Evolutionary conservation across 2,797 vertebrate species (phyloP).

Genomic region (Catostomus latipinnis): DNA sequence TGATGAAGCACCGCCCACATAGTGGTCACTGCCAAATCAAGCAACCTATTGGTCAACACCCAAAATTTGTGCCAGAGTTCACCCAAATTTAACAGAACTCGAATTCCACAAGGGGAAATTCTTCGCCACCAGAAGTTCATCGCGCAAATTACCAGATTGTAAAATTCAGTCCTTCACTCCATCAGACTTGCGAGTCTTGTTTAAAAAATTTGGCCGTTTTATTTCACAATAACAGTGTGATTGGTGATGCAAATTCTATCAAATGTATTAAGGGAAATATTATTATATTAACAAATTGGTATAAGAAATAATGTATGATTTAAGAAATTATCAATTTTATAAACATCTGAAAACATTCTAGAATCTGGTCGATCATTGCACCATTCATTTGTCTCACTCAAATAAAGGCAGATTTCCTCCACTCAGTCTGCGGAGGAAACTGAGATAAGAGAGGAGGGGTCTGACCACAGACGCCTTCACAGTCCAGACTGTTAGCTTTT

Average conservation of each 20-base stretch:
- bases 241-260: not conserved
- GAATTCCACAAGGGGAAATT: too few relatives aligned
- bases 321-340: not conserved
- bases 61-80: too few relatives aligned
- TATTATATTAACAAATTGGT: not conserved
- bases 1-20: too few relatives aligned
- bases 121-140: too few relatives aligned
- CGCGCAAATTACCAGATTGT: too few relatives aligned
- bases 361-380: slow-evolving; percentile 57
- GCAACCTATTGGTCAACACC: too few relatives aligned
- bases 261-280: not conserved
- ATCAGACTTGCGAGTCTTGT: not conserved
- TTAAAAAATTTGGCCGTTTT: not conserved
- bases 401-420: slow-evolving; percentile 70
- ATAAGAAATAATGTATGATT: not conserved
- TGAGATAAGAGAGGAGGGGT: slow-evolving; percentile 75
- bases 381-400: slow-evolving; percentile 68
- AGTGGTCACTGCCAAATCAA: too few relatives aligned
- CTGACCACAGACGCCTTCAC: slow-evolving; percentile 81
- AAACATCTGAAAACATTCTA: not conserved
- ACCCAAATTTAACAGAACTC: too few relatives aligned
- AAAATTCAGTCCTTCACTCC: too few relatives aligned
- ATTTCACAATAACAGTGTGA: too few relatives aligned
- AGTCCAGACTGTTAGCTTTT: slow-evolving; percentile 83
- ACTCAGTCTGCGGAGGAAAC: slow-evolving; percentile 73